Evolutionary conservation across 37 sponge, comb jelly and placozoan genomes (phyloP).

Genomic region (Spongilla lacustris): DNA sequence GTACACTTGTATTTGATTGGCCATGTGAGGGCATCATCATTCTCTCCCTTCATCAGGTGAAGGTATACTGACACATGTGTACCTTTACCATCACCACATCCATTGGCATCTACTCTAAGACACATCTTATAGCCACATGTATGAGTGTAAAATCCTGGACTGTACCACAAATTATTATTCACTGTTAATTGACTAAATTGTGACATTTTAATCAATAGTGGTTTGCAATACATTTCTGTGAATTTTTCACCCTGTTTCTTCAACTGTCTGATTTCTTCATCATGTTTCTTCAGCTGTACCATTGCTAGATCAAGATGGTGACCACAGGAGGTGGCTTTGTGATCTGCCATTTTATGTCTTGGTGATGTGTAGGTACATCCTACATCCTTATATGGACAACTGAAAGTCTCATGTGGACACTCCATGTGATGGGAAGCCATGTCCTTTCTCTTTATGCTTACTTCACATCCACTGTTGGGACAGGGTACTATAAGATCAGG

Average conservation of each 20-base stretch:
- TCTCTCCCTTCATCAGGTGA: neutral
- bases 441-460: neutral
- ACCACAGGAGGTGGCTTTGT: too few relatives aligned
- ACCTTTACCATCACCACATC: slow-evolving; percentile 6
- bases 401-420: neutral
- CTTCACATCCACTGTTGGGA: slow-evolving; percentile 9
- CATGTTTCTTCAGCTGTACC: neutral
- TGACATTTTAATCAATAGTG: too few relatives aligned
- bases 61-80: slow-evolving; percentile 23
- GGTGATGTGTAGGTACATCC: slow-evolving; percentile 22
- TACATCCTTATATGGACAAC: slow-evolving; percentile 14
- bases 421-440: neutral
- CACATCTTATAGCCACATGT: slow-evolving; percentile 40
- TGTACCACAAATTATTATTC: neutral
- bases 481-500: slow-evolving; percentile 18
- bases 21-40: slow-evolving; percentile 22
- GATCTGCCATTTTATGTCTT: slow-evolving; percentile 11
- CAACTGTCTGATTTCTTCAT: too few relatives aligned
- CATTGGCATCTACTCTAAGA: slow-evolving; percentile 13
- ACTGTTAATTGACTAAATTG: too few relatives aligned
- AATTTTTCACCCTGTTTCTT: too few relatives aligned
- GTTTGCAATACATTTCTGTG: too few relatives aligned
- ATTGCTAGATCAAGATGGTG: too few relatives aligned
- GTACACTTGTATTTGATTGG: slow-evolving; percentile 27
- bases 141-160: slow-evolving; percentile 2